Conservation (phyloP, 2,888 invertebrate species). For the Pammene aurita region DNA sequence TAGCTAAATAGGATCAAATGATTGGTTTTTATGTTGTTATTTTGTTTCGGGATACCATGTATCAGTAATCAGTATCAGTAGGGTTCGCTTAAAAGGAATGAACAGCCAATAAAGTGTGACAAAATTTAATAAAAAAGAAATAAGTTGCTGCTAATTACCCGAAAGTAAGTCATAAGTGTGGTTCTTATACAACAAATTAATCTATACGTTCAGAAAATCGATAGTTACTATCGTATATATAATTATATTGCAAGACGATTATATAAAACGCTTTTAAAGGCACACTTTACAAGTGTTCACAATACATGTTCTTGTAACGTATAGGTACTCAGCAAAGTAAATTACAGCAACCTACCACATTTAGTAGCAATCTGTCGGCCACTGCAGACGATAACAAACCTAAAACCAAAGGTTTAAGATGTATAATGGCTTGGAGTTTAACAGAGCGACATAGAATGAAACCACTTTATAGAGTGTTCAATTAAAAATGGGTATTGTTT, state of each 20-base stretch:
- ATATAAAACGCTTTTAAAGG: conserved; percentile 6
- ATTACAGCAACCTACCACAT: conserved; percentile 31
- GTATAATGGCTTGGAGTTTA: not conserved
- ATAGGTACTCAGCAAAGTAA: conserved; percentile 35
- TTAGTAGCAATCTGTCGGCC: conserved; percentile 34
- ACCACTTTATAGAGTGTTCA: conserved; percentile 37
- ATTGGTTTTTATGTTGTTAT: conserved; percentile 42
- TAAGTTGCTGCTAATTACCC: too few relatives aligned
- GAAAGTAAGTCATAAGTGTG: too few relatives aligned
- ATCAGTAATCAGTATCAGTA: not conserved
- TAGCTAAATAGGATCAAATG: conserved; percentile 41
- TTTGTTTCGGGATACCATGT: conserved; percentile 25
- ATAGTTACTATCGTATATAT: too few relatives aligned
- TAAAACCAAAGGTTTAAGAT: not conserved
- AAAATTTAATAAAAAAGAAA: too few relatives aligned
- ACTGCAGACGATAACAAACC: conserved; percentile 5
- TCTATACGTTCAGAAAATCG: too few relatives aligned
- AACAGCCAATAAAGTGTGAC: not conserved
- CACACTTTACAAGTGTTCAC: conserved; percentile 15
- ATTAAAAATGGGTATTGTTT: conserved; percentile 41
- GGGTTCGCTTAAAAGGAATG: not conserved
- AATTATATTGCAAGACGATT: not conserved
- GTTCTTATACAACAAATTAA: too few relatives aligned
- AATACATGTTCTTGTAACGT: conserved; percentile 21
- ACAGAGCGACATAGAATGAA: conserved; percentile 21